These are phyloP conservation scores for Monarcha castaneiventris DNA, from an alignment of 2,113 vertebrate genomes.

Conservation along the genomic window DNA sequence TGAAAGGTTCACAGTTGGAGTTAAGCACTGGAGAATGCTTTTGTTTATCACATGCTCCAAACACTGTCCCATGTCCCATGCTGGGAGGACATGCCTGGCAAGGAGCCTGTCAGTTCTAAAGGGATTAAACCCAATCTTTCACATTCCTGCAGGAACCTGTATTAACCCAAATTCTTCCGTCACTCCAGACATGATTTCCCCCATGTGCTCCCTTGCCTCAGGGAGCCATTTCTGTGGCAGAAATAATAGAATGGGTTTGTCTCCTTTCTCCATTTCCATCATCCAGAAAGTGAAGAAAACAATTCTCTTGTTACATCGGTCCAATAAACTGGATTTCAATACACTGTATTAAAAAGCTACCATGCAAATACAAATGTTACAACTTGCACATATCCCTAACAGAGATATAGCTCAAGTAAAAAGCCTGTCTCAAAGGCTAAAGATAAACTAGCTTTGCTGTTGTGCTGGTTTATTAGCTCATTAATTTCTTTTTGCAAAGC, in stretches of 20 bases:
- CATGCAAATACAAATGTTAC: conserved; percentile 13
- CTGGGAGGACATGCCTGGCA: not conserved
- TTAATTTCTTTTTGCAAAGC: conserved; percentile 31
- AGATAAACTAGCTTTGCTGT: conserved; percentile 35
- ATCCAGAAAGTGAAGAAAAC: not conserved
- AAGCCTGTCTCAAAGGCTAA: conserved; percentile 33
- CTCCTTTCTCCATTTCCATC: not conserved
- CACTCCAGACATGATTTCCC: not conserved
- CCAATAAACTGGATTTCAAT: not conserved
- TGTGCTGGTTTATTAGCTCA: conserved; percentile 50
- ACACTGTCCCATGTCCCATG: not conserved
- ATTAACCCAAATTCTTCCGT: not conserved
- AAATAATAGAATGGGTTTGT: not conserved
- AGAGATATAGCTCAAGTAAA: conserved; percentile 46
- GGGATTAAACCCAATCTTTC: not conserved
- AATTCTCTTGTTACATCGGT: not conserved
- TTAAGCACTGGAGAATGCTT: not conserved
- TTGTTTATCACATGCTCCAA: not conserved
- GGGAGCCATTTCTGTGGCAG: not conserved
- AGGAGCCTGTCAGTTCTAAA: not conserved
- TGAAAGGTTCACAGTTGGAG: conserved; percentile 11
- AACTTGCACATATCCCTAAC: not conserved
- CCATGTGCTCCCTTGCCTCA: not conserved
- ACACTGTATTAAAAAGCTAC: not conserved
- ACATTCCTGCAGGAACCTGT: not conserved